Conservation (phyloP, 2,113 vertebrate species). For the Scomber colias region DNA sequence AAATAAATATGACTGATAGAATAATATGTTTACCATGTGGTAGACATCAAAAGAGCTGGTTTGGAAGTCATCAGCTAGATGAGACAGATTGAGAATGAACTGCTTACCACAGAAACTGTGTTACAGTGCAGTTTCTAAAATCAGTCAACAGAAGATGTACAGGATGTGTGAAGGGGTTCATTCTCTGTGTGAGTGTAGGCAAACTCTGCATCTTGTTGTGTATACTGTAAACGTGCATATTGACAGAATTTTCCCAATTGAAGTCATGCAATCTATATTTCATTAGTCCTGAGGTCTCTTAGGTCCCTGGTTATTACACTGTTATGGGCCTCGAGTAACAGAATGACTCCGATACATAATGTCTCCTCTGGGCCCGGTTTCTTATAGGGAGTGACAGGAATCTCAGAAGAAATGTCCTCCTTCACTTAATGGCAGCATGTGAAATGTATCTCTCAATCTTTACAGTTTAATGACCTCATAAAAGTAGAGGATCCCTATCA, state of each 20-base stretch:
- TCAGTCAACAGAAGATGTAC: not conserved
- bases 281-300: slow-evolving; percentile 11
- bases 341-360: slow-evolving; percentile 33
- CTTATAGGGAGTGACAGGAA: slow-evolving; percentile 12
- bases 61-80: not conserved
- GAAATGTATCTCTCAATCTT: slow-evolving; percentile 33
- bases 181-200: not conserved
- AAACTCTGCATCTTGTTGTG: not conserved
- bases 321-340: slow-evolving; percentile 24
- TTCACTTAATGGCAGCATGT: slow-evolving; percentile 40
- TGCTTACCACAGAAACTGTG: not conserved
- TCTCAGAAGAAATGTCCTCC: slow-evolving; percentile 20
- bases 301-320: slow-evolving; percentile 25
- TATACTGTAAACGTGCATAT: not conserved
- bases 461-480: slow-evolving; percentile 38
- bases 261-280: slow-evolving; percentile 43
- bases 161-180: not conserved
- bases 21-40: slow-evolving; percentile 1
- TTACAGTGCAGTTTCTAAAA: not conserved
- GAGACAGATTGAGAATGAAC: slow-evolving; percentile 1
- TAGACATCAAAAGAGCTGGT: not conserved
- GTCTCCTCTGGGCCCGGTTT: slow-evolving; percentile 17
- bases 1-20: not conserved
- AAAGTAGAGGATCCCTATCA: slow-evolving; percentile 7
- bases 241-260: not conserved